phyloP scores from a whole-genome alignment of 2,797 vertebrate genomes.

The Amniataba percoides region DNA sequence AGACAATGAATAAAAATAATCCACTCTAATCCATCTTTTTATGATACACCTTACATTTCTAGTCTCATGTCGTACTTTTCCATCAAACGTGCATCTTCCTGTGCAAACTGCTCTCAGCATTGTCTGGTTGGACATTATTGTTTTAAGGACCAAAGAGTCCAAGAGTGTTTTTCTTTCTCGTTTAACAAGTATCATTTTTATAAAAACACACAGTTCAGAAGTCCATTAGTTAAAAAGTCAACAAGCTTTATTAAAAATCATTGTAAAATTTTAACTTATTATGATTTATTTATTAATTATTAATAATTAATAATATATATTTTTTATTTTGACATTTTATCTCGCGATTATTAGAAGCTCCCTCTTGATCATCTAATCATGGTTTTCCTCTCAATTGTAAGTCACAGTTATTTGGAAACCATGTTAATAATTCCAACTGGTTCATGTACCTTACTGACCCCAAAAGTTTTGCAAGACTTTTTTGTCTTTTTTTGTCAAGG shows the following conservation, averaged over 20 bases:
- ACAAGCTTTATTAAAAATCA: too few species aligned
- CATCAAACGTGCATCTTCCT: background rate
- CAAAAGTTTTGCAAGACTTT: background rate
- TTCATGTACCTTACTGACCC: background rate
- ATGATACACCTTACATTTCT: background rate
- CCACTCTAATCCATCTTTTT: background rate
- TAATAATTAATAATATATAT: too few species aligned
- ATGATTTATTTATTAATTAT: too few species aligned
- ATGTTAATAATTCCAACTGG: background rate
- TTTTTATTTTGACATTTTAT: background rate
- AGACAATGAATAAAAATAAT: background rate
- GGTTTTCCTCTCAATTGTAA: background rate
- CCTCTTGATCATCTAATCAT: background rate
- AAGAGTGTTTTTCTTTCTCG: background rate
- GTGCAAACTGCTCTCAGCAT: background rate
- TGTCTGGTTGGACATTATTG: background rate
- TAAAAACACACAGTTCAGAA: too few species aligned
- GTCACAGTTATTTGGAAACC: background rate
- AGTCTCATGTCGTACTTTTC: background rate
- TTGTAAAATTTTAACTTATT: too few species aligned
- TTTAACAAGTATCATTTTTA: background rate
- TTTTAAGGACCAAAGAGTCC: background rate
- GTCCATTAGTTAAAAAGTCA: too few species aligned
- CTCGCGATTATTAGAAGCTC: background rate
- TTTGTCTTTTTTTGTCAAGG: background rate